Evolutionary conservation across 1,140 invertebrate genomes (phyloP).

Genomic region (Limonius californicus): DNA sequence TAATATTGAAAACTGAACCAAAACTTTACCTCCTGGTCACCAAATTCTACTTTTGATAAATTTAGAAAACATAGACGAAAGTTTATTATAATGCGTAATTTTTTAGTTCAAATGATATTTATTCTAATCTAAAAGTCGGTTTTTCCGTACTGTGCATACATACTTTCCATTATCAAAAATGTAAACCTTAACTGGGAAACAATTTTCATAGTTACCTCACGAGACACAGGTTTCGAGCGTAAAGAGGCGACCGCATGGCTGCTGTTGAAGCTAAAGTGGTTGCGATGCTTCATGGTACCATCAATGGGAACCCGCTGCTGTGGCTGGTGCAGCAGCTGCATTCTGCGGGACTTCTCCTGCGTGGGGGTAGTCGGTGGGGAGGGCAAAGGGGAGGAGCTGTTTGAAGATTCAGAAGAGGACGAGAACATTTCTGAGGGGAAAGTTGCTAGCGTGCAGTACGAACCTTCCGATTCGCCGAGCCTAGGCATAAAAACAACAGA

Average conservation of each 20-base stretch:
- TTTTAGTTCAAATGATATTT: no score
- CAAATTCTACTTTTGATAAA: no score
- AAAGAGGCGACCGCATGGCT: slow-evolving; percentile 28
- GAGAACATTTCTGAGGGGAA: slow-evolving; percentile 38
- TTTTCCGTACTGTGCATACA: no score
- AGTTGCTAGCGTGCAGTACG: slow-evolving; percentile 47
- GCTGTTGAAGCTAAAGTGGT: slow-evolving; percentile 21
- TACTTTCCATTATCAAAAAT: no score
- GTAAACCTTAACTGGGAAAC: no score
- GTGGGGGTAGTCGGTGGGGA: slow-evolving; percentile 38
- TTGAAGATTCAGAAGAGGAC: slow-evolving; percentile 25
- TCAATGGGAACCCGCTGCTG: slow-evolving; percentile 31
- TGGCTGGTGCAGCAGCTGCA: slow-evolving; percentile 15
- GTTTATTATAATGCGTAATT: no score
- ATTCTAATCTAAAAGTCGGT: no score
- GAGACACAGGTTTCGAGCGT: slow-evolving; percentile 36
- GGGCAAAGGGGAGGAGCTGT: slow-evolving; percentile 33
- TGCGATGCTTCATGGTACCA: slow-evolving; percentile 33
- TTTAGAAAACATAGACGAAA: no score
- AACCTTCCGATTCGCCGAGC: slow-evolving; percentile 47
- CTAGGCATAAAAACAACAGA: slow-evolving; percentile 28
- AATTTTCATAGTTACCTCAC: slow-evolving; percentile 36
- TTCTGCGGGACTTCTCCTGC: slow-evolving; percentile 36
- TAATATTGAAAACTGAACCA: no score
- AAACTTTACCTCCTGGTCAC: no score